Percentiles rank a stretch among this genome's conserved stretches.
phyloP scores from a whole-genome alignment of 2,113 vertebrate genomes.

The Phalacrocorax aristotelis region DNA sequence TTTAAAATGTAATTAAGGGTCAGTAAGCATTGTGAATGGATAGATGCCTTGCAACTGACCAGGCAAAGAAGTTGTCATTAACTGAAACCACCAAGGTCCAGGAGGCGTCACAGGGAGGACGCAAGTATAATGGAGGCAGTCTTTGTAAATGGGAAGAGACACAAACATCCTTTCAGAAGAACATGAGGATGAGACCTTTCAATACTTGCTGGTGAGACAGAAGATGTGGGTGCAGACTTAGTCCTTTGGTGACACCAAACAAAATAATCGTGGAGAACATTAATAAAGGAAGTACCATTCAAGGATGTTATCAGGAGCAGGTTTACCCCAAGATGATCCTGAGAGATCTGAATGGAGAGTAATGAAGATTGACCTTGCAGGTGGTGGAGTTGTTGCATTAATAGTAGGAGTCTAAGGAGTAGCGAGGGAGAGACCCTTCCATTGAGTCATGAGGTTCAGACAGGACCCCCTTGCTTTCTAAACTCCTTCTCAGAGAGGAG shows the following conservation, averaged over 20 bases:
- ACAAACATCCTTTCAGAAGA: background rate
- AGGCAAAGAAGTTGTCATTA: background rate
- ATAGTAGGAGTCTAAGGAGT: too few relatives aligned
- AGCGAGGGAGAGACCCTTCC: too few relatives aligned
- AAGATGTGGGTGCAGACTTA: background rate
- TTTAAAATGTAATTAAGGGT: background rate
- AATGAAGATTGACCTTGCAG: background rate
- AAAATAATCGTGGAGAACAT: background rate
- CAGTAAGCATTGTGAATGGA: background rate
- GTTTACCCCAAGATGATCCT: background rate
- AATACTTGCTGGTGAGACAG: background rate
- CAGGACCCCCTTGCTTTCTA: too few relatives aligned
- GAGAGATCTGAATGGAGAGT: background rate
- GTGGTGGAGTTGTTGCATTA: background rate
- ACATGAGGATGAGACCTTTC: background rate
- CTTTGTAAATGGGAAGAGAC: background rate
- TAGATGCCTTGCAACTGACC: background rate
- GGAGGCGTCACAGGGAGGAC: accelerated
- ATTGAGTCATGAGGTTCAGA: too few relatives aligned
- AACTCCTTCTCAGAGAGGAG: too few relatives aligned
- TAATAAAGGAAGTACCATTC: background rate
- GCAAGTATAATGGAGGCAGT: background rate
- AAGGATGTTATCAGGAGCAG: background rate
- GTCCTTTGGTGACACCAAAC: background rate
- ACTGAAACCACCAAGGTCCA: background rate